A percentile compares a stretch with the other conserved stretches of the same genome.
phyloP scores from a whole-genome alignment of 2,797 vertebrate species.

The Nyctibius grandis region DNA sequence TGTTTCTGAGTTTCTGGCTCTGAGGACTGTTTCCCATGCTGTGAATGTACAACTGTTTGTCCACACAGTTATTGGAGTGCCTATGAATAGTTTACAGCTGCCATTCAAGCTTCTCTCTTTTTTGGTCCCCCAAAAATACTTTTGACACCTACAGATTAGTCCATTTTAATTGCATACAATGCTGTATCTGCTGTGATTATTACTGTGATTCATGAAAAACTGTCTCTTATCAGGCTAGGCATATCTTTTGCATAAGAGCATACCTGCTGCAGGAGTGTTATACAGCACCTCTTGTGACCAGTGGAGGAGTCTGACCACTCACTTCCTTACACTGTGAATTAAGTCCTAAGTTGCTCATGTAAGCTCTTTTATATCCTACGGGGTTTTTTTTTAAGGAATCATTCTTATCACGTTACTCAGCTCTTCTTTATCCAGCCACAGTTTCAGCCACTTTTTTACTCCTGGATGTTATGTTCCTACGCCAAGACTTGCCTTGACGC shows the following conservation, averaged over 20 bases:
- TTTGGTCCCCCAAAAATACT: not conserved
- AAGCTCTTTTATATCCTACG: not conserved
- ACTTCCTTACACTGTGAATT: not conserved
- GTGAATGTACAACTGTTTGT: constrained; percentile 1
- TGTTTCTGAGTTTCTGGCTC: constrained; percentile 17
- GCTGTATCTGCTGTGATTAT: not conserved
- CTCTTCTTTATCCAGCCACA: not conserved
- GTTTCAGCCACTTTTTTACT: not conserved
- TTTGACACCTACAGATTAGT: not conserved
- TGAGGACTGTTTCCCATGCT: not conserved
- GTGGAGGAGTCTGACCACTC: not conserved
- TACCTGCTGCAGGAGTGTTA: constrained; percentile 1
- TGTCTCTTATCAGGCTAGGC: not conserved
- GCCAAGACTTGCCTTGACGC: not conserved
- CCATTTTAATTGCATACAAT: not conserved
- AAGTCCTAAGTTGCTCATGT: not conserved
- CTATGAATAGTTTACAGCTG: constrained; percentile 21
- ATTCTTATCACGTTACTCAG: not conserved
- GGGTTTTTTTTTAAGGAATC: not conserved
- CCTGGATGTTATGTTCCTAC: not conserved
- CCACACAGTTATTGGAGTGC: not conserved
- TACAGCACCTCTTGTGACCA: not conserved
- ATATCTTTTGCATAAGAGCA: not conserved
- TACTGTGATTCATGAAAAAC: not conserved
- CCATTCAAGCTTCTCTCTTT: not conserved